phyloP scores from a whole-genome alignment of 1,140 invertebrate genomes.

The Laodelphax striatellus region DNA sequence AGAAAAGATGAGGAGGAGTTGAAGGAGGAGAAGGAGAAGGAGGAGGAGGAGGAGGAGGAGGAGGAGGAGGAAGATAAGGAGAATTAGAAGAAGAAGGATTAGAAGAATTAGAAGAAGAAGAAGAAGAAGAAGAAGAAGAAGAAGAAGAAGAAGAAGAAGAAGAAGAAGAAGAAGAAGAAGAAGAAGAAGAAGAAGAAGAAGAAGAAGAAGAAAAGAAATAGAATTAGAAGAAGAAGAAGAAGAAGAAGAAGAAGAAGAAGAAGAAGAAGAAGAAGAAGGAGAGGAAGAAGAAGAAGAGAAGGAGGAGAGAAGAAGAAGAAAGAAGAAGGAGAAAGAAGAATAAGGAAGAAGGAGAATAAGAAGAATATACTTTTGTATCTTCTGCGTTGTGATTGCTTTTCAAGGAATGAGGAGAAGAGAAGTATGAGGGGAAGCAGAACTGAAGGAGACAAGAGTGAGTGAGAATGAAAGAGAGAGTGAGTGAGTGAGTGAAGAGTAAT shows the following conservation, averaged over 20 bases:
- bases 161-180: slow-evolving; percentile 1
- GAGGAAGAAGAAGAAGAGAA: background rate
- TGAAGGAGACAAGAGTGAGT: too few relatives aligned
- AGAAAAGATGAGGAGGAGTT: too few relatives aligned
- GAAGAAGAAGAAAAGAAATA: background rate
- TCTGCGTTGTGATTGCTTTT: too few relatives aligned
- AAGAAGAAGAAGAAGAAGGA: background rate
- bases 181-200: slow-evolving; percentile 1
- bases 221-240: too few relatives aligned
- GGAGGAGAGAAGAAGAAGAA: too few relatives aligned
- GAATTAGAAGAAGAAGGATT: background rate
- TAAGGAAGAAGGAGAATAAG: background rate
- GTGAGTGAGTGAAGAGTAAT: too few relatives aligned
- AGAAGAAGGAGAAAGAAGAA: background rate
- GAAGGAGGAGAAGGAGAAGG: too few relatives aligned
- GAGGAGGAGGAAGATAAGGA: background rate
- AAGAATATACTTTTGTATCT: too few relatives aligned
- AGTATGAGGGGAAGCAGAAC: too few relatives aligned
- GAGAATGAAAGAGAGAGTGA: too few relatives aligned
- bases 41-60: background rate
- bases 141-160: slow-evolving; percentile 8
- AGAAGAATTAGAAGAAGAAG: background rate
- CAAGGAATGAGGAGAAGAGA: too few relatives aligned
- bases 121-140: slow-evolving; percentile 9
- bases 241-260: too few relatives aligned